phyloP scores from a whole-genome alignment of 2,888 invertebrate species.

The Siphlonurus alternatus region DNA sequence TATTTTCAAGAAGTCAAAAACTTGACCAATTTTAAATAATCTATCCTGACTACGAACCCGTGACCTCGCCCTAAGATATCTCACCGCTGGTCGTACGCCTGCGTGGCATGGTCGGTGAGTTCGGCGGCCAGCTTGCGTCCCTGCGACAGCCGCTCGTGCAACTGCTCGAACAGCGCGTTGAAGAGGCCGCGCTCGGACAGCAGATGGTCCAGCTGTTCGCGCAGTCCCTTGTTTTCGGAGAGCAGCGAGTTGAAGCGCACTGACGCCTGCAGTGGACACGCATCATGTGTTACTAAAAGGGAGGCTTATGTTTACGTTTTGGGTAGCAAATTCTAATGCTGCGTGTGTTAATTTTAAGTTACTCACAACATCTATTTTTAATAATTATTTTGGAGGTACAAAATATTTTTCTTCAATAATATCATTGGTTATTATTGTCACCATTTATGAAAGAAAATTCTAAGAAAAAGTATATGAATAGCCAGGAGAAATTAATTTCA shows the following conservation, averaged over 20 bases:
- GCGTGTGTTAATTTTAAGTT: not conserved
- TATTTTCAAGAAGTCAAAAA: no score
- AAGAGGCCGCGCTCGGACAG: slow-evolving; percentile 68
- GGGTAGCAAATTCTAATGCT: not conserved
- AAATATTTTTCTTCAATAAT: no score
- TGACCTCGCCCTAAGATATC: no score
- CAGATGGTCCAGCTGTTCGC: slow-evolving; percentile 65
- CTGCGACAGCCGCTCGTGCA: slow-evolving; percentile 53
- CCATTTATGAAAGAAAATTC: no score
- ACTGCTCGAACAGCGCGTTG: slow-evolving; percentile 61
- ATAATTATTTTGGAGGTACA: not conserved
- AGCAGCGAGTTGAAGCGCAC: slow-evolving; percentile 59
- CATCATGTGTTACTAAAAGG: not conserved
- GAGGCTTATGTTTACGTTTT: not conserved
- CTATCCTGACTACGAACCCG: no score
- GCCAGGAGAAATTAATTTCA: no score
- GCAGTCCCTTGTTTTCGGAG: slow-evolving; percentile 50
- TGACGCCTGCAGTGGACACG: slow-evolving; percentile 30
- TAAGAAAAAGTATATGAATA: no score
- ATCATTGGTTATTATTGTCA: no score
- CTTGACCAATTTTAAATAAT: no score
- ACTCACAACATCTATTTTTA: not conserved
- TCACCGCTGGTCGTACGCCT: slow-evolving; percentile 77
- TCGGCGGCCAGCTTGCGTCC: slow-evolving; percentile 72
- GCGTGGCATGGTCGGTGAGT: slow-evolving; percentile 71